These are phyloP conservation scores for Zaprionus lachaisei DNA, from an alignment of 1,140 invertebrate genomes.

Conservation along the genomic window DNA sequence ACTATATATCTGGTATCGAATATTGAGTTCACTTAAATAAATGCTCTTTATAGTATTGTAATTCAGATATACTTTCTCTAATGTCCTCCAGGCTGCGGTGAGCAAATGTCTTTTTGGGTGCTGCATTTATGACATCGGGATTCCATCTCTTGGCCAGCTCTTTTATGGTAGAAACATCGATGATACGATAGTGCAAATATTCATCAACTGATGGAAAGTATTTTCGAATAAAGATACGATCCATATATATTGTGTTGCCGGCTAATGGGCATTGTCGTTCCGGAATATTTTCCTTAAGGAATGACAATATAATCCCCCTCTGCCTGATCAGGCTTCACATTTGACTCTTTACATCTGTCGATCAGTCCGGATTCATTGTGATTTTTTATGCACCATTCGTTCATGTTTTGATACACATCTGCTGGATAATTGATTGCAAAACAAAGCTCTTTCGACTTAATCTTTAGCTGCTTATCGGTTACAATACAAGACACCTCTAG, in stretches of 20 bases:
- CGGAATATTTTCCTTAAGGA: slow-evolving; percentile 89
- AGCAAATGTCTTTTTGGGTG: slow-evolving; percentile 88
- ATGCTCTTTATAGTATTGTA: slow-evolving; percentile 89
- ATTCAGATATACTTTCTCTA: slow-evolving; percentile 93
- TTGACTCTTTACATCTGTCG: slow-evolving; percentile 89
- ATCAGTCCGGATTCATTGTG: slow-evolving; percentile 91
- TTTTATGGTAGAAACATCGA: slow-evolving; percentile 96
- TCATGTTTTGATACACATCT: slow-evolving; percentile 90
- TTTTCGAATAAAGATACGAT: slow-evolving; percentile 91
- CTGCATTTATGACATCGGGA: slow-evolving; percentile 85
- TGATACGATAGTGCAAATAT: slow-evolving; percentile 96
- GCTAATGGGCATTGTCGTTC: slow-evolving; percentile 90
- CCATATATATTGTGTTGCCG: slow-evolving; percentile 95
- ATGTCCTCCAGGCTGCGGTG: slow-evolving; percentile 95
- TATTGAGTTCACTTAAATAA: slow-evolving; percentile 85
- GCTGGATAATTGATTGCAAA: slow-evolving; percentile 93
- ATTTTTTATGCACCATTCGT: slow-evolving; percentile 91
- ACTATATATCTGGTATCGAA: background rate
- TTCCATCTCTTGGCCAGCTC: slow-evolving; percentile 93
- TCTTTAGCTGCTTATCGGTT: slow-evolving; percentile 92
- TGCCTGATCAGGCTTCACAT: slow-evolving; percentile 87
- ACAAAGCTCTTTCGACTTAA: slow-evolving; percentile 91
- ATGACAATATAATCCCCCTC: slow-evolving; percentile 90
- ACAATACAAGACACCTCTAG: slow-evolving; percentile 95
- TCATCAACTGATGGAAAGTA: slow-evolving; percentile 90